These are phyloP conservation scores for Melanotaenia duboulayi DNA, from an alignment of 2,113 vertebrate genomes.

Conservation along the genomic window DNA sequence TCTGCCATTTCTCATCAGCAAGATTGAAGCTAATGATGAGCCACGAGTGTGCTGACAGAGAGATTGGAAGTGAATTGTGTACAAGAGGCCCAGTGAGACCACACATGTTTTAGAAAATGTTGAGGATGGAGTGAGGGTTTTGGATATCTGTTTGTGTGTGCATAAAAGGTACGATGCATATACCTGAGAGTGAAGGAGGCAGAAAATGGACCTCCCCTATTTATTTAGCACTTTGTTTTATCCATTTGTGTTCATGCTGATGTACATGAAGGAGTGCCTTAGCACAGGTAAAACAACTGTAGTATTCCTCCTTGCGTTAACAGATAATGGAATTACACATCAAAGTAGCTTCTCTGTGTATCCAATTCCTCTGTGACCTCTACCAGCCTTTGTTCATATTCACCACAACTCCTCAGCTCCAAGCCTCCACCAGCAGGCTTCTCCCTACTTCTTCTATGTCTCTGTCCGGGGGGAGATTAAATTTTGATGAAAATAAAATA, in stretches of 20 bases:
- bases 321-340: constrained; percentile 74
- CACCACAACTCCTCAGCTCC: constrained; percentile 57
- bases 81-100: constrained; percentile 73
- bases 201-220: constrained; percentile 27
- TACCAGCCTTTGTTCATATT: constrained; percentile 76
- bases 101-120: constrained; percentile 72
- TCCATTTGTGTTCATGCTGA: constrained; percentile 41
- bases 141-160: constrained; percentile 4
- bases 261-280: constrained; percentile 47
- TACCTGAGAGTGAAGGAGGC: constrained; percentile 6
- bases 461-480: constrained; percentile 67
- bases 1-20: constrained; percentile 81
- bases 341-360: constrained; percentile 56
- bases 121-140: constrained; percentile 41
- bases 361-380: constrained; percentile 70
- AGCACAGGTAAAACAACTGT: constrained; percentile 57
- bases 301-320: constrained; percentile 49
- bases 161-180: background rate
- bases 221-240: constrained; percentile 37
- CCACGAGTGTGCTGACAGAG: constrained; percentile 73
- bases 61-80: constrained; percentile 75
- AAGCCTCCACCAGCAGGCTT: constrained; percentile 49
- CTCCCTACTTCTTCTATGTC: constrained; percentile 44
- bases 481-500: constrained; percentile 82
- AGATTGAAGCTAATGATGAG: constrained; percentile 80